These are phyloP conservation scores for Eupsittula cactorum DNA, from an alignment of 2,113 vertebrate species.

Conservation along the genomic window DNA sequence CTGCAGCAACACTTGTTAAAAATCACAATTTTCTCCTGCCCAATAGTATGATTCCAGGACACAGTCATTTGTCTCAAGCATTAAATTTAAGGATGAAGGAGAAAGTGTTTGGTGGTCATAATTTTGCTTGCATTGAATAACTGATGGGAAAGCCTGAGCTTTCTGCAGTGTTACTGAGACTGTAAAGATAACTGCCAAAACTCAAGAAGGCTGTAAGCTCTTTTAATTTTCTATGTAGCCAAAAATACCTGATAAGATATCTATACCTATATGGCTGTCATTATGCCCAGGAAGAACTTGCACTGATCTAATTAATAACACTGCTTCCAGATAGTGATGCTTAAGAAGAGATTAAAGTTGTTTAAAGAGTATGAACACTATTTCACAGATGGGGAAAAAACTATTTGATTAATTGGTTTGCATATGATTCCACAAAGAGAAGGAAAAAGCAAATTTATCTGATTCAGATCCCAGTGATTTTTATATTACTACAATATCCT, in stretches of 20 bases:
- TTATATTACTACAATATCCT: not conserved
- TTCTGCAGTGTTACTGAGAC: constrained; percentile 19
- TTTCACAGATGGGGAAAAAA: not conserved
- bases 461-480: not conserved
- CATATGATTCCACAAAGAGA: not conserved
- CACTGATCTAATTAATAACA: constrained; percentile 17
- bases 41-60: not conserved
- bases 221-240: constrained; percentile 6
- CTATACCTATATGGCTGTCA: not conserved
- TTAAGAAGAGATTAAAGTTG: constrained; percentile 10
- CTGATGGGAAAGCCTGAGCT: constrained; percentile 53
- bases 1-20: not conserved
- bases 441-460: not conserved
- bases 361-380: not conserved
- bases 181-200: constrained; percentile 66
- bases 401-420: not conserved
- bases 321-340: not conserved
- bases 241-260: constrained; percentile 52
- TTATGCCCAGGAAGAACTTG: constrained; percentile 2
- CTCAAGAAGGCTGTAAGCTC: constrained; percentile 26
- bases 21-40: not conserved
- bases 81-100: constrained; percentile 1
- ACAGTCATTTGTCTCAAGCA: constrained; percentile 22
- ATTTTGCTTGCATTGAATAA: constrained; percentile 54
- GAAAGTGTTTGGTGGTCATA: not conserved